Conservation (phyloP, 2,888 invertebrate species). For the Hypercompe scribonia region DNA sequence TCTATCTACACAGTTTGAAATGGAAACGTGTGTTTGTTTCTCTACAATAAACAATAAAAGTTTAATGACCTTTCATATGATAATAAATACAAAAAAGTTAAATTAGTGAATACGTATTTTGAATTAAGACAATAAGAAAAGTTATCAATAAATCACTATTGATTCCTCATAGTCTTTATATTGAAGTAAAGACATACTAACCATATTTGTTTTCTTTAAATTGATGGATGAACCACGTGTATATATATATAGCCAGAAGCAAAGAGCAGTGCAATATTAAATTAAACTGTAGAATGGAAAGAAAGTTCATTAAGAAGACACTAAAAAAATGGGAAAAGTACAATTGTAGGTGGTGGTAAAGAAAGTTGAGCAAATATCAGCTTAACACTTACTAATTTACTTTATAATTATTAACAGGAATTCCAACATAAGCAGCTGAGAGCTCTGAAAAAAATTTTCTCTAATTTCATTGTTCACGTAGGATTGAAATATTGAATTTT, state of each 20-base stretch:
- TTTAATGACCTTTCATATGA: not conserved
- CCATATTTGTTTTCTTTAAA: too few relatives aligned
- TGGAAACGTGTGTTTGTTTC: conserved; percentile 38
- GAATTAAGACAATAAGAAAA: not conserved
- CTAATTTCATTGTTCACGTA: not conserved
- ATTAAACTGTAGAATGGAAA: too few relatives aligned
- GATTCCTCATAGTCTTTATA: too few relatives aligned
- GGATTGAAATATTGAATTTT: not conserved
- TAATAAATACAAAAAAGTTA: not conserved
- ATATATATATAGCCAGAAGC: too few relatives aligned
- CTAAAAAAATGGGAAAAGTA: too few relatives aligned
- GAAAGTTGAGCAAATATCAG: too few relatives aligned
- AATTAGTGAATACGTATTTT: not conserved
- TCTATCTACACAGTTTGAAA: conserved; percentile 40
- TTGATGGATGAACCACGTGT: too few relatives aligned
- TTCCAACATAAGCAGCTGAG: not conserved
- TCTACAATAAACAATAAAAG: conserved; percentile 19
- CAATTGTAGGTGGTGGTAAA: not conserved
- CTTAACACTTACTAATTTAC: not conserved
- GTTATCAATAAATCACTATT: too few relatives aligned
- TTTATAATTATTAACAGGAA: not conserved
- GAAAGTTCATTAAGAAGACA: too few relatives aligned
- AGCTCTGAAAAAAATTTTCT: not conserved
- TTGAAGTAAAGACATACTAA: too few relatives aligned
- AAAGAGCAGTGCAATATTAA: too few relatives aligned